A percentile compares a stretch with the other conserved stretches of the same genome.
Evolutionary conservation across 37 sponge, comb jelly and placozoan genomes (phyloP).

Genomic region (Chondrilla cf. caribensis): DNA sequence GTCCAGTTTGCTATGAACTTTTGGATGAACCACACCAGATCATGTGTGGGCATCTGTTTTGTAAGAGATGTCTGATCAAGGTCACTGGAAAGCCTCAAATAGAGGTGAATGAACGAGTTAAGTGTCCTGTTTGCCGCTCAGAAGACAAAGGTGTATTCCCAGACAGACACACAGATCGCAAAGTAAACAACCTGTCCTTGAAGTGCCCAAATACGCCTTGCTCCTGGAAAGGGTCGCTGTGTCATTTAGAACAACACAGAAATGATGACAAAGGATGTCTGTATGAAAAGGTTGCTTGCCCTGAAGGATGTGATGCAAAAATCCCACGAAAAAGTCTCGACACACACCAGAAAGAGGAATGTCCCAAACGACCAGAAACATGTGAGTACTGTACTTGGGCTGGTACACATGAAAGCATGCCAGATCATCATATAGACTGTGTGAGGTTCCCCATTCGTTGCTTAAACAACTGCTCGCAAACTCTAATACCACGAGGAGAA

Average conservation of each 20-base stretch:
- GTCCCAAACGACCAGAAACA: not conserved
- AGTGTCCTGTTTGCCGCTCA: too few relatives aligned
- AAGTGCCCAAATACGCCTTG: not conserved
- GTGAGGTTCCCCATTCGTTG: too few relatives aligned
- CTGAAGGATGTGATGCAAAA: not conserved
- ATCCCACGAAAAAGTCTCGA: not conserved
- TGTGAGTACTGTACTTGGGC: too few relatives aligned
- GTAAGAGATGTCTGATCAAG: not conserved
- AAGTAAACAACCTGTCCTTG: too few relatives aligned
- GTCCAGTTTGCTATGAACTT: not conserved
- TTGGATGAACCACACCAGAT: not conserved
- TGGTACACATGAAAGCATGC: too few relatives aligned
- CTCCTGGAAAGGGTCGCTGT: not conserved
- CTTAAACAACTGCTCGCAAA: too few relatives aligned
- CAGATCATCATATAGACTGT: too few relatives aligned
- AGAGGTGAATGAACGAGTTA: too few relatives aligned
- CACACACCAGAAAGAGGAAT: not conserved
- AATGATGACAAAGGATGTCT: not conserved
- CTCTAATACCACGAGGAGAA: too few relatives aligned
- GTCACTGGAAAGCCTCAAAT: too few relatives aligned
- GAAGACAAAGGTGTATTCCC: too few relatives aligned
- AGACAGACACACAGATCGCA: too few relatives aligned
- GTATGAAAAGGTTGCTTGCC: not conserved
- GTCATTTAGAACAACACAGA: not conserved
- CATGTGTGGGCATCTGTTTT: not conserved